A percentile compares a stretch with the other conserved stretches of the same genome.
Evolutionary conservation across 2,797 vertebrate species (phyloP).

Genomic region (Anolis apletophallus): DNA sequence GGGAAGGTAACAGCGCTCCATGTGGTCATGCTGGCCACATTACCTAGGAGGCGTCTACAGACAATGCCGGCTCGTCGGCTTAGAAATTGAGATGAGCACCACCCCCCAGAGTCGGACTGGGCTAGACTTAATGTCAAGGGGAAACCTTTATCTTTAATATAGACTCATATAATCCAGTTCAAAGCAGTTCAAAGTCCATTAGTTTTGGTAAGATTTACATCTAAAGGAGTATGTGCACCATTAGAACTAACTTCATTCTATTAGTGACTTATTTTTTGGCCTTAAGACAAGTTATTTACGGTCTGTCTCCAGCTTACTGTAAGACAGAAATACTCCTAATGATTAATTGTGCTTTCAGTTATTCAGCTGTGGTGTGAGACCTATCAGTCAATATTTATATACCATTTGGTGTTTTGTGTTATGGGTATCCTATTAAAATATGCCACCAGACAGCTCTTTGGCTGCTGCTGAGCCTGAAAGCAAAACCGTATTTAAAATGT

Average conservation of each 20-base stretch:
- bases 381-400: slow-evolving; percentile 45
- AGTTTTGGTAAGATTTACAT: background rate
- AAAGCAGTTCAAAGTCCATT: background rate
- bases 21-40: too few relatives aligned
- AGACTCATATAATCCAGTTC: too few relatives aligned
- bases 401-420: slow-evolving; percentile 16
- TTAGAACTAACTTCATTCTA: background rate
- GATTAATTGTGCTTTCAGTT: slow-evolving; percentile 23
- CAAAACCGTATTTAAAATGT: slow-evolving; percentile 24
- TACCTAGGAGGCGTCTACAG: too few relatives aligned
- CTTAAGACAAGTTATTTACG: background rate
- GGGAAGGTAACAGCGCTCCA: too few relatives aligned
- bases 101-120: too few relatives aligned
- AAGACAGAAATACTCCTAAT: slow-evolving; percentile 28
- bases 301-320: background rate
- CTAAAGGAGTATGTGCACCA: background rate
- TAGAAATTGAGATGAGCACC: too few relatives aligned
- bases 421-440: slow-evolving; percentile 27
- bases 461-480: background rate
- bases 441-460: slow-evolving; percentile 7
- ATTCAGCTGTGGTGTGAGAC: background rate
- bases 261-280: background rate
- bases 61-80: too few relatives aligned
- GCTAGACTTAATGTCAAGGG: too few relatives aligned
- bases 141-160: too few relatives aligned